Evolutionary conservation across 2,888 invertebrate species (phyloP).

Genomic region (Macrosiphum euphorbiae): DNA sequence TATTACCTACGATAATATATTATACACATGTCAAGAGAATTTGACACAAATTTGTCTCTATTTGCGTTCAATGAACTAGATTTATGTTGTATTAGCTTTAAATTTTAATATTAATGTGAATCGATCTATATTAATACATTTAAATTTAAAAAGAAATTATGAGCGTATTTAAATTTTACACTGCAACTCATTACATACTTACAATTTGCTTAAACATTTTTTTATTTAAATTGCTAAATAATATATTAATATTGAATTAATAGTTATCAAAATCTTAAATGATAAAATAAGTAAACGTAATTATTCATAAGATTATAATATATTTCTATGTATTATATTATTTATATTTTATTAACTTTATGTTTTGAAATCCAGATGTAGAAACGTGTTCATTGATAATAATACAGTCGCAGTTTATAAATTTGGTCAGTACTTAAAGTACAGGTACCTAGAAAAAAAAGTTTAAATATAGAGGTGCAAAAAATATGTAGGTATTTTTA

Average conservation of each 20-base stretch:
- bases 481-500: background rate
- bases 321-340: background rate
- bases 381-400: background rate
- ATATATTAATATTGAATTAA: background rate
- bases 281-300: background rate
- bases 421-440: background rate
- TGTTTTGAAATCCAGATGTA: background rate
- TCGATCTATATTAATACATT: background rate
- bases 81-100: too few species aligned
- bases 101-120: background rate
- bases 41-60: too few species aligned
- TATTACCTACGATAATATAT: too few species aligned
- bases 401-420: background rate
- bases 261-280: background rate
- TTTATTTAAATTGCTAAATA: slow-evolving; percentile 9
- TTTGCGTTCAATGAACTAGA: too few species aligned
- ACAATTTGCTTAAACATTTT: background rate
- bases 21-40: too few species aligned
- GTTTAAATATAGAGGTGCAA: background rate
- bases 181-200: background rate
- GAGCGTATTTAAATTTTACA: background rate
- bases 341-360: background rate
- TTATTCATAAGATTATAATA: background rate
- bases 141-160: background rate
- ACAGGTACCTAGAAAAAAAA: background rate